Evolutionary conservation across 2,113 vertebrate species (phyloP).

Genomic region (Cyrtonyx montezumae): DNA sequence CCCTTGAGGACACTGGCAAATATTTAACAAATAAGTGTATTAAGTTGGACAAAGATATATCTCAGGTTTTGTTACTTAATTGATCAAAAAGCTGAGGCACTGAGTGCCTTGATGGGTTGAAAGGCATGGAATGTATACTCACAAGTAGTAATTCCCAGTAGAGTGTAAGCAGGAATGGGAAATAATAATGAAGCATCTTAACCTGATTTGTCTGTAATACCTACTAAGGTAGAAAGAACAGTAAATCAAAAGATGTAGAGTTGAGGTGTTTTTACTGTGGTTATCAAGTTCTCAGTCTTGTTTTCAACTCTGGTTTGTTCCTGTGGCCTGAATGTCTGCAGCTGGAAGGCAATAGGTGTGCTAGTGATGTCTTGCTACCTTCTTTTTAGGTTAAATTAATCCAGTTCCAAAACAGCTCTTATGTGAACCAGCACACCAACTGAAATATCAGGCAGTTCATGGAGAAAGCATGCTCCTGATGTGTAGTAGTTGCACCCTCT

Average conservation of each 20-base stretch:
- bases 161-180: neutral
- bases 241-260: neutral
- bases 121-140: neutral
- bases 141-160: neutral
- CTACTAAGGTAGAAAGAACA: neutral
- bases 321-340: neutral
- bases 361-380: neutral
- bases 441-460: neutral
- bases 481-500: neutral
- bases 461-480: neutral
- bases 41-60: neutral
- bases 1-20: neutral
- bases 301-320: neutral
- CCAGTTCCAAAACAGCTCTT: neutral
- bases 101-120: neutral
- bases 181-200: neutral
- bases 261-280: neutral
- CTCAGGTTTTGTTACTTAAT: neutral
- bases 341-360: neutral
- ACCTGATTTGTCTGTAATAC: neutral
- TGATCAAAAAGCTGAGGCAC: neutral
- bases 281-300: neutral
- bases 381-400: constrained; percentile 27
- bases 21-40: neutral
- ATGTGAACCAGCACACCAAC: neutral